Base-by-base conservation (phyloP, 2,888 invertebrate genomes). In the Papilio protenor region DNA sequence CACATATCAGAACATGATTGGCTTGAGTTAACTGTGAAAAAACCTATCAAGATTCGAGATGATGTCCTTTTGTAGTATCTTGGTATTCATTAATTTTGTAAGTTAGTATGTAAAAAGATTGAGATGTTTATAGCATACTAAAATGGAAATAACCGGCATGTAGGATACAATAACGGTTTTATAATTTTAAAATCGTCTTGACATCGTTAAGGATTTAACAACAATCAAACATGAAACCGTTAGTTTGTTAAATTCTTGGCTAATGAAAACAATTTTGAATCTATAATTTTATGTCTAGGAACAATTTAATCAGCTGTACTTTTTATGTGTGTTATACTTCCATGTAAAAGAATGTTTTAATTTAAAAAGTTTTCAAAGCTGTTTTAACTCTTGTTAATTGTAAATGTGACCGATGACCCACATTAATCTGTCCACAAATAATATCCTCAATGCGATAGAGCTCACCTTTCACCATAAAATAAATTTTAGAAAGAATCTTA, bases 41-140 rank as follows among this genome's bases (percentile, higher is more conserved):
- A 77, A 73, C 49, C 27, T 27, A 66, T 73, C 77, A 55, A 66
- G 66, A 77, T 77, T 23, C 55, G 57, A 69, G 69, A 73, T 77
- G 21, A 66, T 11, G 69, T 55, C 23, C 21, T 69, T 57, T 21
- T 45, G 40, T 5, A 73, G 11, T 40, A 16, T 73, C 21, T 45
- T 23, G 16, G 45, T 59, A 45, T 12, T 57, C 66, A 55, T 76
- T 61, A 72, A 73, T 66, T 73, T 57, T 61, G 61, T 61, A 61
- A 59, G 12, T 59, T 21, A 23, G 66, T 55, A 66, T 73, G 73
- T 23, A 61, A 76, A 73, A 66, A 66, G 55, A 66, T 69, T 23
- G 23, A 40, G 3, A 23, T 55, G 55, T 69, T 57, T 57, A 73
- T 72, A 40, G 64, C 49, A 64, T 64, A 72, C 76, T 76, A 52